phyloP scores from a whole-genome alignment of 92 coral and sea anemone species.

The Virgularia gustaviana region DNA sequence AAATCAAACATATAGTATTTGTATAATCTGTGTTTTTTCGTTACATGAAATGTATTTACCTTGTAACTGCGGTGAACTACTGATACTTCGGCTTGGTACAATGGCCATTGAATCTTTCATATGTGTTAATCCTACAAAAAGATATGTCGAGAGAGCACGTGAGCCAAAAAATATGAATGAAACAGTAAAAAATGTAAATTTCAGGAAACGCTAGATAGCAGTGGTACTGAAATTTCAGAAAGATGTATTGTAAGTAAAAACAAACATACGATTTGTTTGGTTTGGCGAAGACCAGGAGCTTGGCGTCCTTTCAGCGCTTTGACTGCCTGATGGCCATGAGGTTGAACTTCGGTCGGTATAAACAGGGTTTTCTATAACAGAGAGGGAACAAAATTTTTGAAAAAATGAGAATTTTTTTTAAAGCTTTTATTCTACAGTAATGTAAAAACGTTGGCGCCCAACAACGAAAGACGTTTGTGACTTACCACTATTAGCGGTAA shows the following conservation, averaged over 20 bases:
- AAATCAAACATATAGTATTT: no score
- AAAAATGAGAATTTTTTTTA: no score
- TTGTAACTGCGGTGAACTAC: constrained; percentile 34
- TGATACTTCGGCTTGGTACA: constrained; percentile 32
- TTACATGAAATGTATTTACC: constrained; percentile 7
- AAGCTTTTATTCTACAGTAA: no score
- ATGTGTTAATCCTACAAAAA: constrained; percentile 30
- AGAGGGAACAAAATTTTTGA: not conserved
- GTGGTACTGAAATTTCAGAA: no score
- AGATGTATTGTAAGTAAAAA: no score
- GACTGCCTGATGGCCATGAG: constrained; percentile 38
- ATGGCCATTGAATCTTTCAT: constrained; percentile 43
- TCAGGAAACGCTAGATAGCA: no score
- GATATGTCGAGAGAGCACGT: no score
- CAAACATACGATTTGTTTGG: constrained; percentile 34
- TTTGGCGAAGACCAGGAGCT: constrained; percentile 27
- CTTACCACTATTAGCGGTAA: constrained; percentile 30
- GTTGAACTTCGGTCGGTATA: constrained; percentile 38
- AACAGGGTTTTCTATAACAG: not conserved
- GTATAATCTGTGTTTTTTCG: not conserved
- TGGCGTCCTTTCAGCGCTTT: constrained; percentile 27
- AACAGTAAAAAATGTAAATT: not conserved
- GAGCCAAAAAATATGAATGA: not conserved
- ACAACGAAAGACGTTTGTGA: not conserved
- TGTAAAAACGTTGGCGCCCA: no score